These are phyloP conservation scores for Corydoras sp. DNA, from an alignment of 2,113 vertebrate species.

Conservation along the genomic window DNA sequence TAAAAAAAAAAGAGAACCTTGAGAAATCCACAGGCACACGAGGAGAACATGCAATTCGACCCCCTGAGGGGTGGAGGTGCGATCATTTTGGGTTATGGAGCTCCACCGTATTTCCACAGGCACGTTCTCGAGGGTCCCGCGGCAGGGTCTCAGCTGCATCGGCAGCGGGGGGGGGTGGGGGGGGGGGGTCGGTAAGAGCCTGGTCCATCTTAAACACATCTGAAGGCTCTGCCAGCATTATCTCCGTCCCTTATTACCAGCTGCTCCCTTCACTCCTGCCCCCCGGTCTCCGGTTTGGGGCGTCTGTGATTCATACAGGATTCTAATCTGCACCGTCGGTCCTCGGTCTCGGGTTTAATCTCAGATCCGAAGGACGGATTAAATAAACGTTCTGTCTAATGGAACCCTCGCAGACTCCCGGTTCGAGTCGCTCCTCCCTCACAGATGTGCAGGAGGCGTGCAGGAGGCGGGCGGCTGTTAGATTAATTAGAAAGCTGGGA, in stretches of 20 bases:
- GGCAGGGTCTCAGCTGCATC: neutral
- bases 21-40: too few relatives aligned
- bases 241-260: conserved; percentile 12
- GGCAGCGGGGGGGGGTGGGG: neutral
- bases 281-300: conserved; percentile 9
- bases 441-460: conserved; percentile 20
- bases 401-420: neutral
- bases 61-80: too few relatives aligned
- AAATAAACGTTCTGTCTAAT: neutral
- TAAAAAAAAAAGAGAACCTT: too few relatives aligned
- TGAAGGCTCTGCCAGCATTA: neutral
- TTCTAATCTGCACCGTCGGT: too few relatives aligned
- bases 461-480: conserved; percentile 26
- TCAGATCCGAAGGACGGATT: neutral
- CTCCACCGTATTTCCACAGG: too few relatives aligned
- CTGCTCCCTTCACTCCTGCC: neutral
- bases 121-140: too few relatives aligned
- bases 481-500: conserved; percentile 31
- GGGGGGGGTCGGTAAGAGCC: neutral
- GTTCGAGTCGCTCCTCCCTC: neutral
- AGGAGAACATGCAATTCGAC: too few relatives aligned
- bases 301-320: neutral
- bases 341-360: neutral
- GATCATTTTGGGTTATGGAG: too few relatives aligned
- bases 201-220: conserved; percentile 2